A percentile compares a stretch with the other conserved stretches of the same genome.
Evolutionary conservation across 2,113 vertebrate genomes (phyloP).

Genomic region (Engystomops pustulosus): DNA sequence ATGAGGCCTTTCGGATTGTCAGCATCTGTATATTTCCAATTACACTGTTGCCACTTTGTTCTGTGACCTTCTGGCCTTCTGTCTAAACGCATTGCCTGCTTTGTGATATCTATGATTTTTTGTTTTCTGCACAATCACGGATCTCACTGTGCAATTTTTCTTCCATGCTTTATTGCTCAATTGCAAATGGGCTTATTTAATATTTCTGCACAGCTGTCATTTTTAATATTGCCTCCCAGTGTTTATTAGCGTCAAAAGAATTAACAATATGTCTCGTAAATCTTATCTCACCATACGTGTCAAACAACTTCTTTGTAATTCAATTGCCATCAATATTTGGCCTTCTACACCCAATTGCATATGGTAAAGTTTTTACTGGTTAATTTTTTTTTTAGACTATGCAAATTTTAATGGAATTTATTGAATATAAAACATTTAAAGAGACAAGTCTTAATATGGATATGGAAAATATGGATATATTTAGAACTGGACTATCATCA

Average conservation of each 20-base stretch:
- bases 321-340: not conserved
- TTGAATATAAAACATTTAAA: too few relatives aligned
- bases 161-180: constrained; percentile 50
- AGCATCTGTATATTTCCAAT: constrained; percentile 63
- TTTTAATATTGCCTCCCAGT: constrained; percentile 46
- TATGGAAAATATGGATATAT: too few relatives aligned
- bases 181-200: constrained; percentile 50
- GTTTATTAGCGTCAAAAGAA: constrained; percentile 37
- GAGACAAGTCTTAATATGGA: too few relatives aligned
- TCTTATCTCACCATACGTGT: not conserved
- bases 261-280: not conserved
- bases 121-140: constrained; percentile 46
- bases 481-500: too few relatives aligned
- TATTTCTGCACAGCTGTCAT: constrained; percentile 48
- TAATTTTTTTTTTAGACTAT: not conserved
- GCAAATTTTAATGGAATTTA: too few relatives aligned
- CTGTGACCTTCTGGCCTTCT: constrained; percentile 63
- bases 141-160: constrained; percentile 44
- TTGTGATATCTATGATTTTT: constrained; percentile 61
- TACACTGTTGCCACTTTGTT: constrained; percentile 63
- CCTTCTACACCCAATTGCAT: not conserved
- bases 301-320: not conserved
- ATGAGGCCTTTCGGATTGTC: constrained; percentile 65
- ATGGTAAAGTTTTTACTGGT: not conserved
- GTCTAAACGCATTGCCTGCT: constrained; percentile 64